These are phyloP conservation scores for Caiman crocodilus DNA, from an alignment of 2,797 vertebrate species.

Conservation along the genomic window DNA sequence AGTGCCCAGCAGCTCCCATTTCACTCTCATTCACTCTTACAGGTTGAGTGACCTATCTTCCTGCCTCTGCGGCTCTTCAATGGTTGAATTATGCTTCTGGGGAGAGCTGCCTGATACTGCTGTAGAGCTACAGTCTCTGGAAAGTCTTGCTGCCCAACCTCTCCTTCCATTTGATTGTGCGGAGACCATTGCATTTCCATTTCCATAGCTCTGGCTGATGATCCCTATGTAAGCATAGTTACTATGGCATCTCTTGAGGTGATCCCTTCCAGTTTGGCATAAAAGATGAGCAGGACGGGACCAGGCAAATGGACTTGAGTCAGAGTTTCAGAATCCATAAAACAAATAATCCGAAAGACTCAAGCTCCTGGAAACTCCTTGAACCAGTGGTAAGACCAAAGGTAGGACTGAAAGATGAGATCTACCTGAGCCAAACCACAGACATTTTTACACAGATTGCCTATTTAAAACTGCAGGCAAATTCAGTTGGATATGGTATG, in stretches of 20 bases:
- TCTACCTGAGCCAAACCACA: neutral
- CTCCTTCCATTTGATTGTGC: neutral
- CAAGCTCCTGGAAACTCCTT: neutral
- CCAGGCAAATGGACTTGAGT: neutral
- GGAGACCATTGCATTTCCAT: too few species aligned
- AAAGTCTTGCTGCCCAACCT: neutral
- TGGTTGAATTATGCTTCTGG: neutral
- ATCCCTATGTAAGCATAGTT: too few species aligned
- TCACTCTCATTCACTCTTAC: neutral
- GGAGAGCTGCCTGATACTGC: neutral
- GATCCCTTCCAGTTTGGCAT: neutral
- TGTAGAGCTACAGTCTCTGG: neutral
- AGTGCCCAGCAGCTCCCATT: neutral
- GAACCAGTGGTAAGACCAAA: neutral
- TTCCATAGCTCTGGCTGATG: too few species aligned
- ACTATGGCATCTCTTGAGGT: neutral
- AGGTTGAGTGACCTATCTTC: neutral
- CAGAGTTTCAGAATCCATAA: neutral
- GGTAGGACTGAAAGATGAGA: neutral
- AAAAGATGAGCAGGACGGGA: neutral
- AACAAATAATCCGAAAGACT: neutral
- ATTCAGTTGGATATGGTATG: neutral
- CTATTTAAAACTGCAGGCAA: neutral
- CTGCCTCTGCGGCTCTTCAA: neutral
- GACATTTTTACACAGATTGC: neutral